Evolutionary conservation across 2,113 vertebrate genomes (phyloP).

Genomic region (Indri indri): DNA sequence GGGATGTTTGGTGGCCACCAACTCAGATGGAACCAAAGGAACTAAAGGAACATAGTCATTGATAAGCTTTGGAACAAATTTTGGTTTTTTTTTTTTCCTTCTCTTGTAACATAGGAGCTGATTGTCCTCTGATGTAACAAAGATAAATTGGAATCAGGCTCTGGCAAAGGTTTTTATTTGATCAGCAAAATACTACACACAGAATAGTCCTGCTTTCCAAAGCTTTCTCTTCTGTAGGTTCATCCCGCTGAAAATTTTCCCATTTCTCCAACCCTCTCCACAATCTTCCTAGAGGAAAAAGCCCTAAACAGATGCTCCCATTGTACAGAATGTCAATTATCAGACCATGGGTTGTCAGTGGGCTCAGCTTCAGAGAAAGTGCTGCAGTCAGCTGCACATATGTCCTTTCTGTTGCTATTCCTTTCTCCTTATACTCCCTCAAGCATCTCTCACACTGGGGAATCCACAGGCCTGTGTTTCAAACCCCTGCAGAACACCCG

Average conservation of each 20-base stretch:
- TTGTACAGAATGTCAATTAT: not conserved
- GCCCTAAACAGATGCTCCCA: constrained; percentile 1
- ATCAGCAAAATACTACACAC: constrained; percentile 36
- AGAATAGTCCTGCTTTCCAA: not conserved
- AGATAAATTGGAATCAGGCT: constrained; percentile 31
- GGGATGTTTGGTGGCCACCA: not conserved
- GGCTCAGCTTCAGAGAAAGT: not conserved
- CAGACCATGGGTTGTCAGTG: not conserved
- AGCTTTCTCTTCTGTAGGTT: not conserved
- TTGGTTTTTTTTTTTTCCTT: not conserved
- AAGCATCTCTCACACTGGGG: not conserved
- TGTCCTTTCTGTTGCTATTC: not conserved
- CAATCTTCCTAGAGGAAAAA: constrained; percentile 16
- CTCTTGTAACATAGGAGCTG: not conserved
- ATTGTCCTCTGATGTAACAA: not conserved
- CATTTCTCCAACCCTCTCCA: not conserved
- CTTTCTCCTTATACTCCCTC: not conserved
- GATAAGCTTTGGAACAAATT: not conserved
- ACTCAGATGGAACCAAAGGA: not conserved
- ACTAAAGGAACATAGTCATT: not conserved
- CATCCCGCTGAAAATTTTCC: not conserved
- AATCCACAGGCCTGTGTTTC: not conserved
- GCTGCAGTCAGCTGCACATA: not conserved
- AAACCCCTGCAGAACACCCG: not conserved
- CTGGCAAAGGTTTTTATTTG: constrained; percentile 43